Conservation (phyloP, 1,140 invertebrate species). For the Ceratosolen fusciceps region DNA sequence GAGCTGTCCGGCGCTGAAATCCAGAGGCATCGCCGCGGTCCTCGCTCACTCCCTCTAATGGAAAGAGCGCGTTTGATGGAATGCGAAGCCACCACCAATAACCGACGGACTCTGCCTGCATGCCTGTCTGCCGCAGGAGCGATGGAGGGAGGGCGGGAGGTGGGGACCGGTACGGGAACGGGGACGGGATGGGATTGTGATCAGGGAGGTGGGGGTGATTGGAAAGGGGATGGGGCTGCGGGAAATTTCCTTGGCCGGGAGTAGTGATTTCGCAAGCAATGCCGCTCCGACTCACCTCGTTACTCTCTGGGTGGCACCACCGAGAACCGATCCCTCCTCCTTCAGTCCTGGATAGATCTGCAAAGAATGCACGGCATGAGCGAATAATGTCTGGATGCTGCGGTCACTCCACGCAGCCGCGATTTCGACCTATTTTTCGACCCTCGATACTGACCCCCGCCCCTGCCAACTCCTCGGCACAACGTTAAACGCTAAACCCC, state of each 20-base stretch:
- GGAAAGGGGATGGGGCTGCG: too few relatives aligned
- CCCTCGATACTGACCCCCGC: too few relatives aligned
- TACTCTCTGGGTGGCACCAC: slow-evolving; percentile 67
- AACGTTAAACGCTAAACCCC: too few relatives aligned
- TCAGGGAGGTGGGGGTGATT: not conserved
- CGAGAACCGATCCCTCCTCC: slow-evolving; percentile 66
- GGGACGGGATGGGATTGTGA: too few relatives aligned
- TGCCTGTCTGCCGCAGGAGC: too few relatives aligned
- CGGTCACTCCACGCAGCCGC: too few relatives aligned
- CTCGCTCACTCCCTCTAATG: not conserved
- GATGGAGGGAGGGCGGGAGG: too few relatives aligned
- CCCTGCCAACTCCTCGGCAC: not conserved
- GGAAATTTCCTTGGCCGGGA: not conserved
- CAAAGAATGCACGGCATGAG: slow-evolving; percentile 48
- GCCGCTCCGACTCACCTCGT: slow-evolving; percentile 59
- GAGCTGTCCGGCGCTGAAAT: not conserved
- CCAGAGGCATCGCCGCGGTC: not conserved
- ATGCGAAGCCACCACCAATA: not conserved
- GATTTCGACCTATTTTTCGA: too few relatives aligned
- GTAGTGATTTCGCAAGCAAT: too few relatives aligned
- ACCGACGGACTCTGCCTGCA: too few relatives aligned
- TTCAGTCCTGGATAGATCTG: slow-evolving; percentile 68
- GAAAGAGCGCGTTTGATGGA: not conserved
- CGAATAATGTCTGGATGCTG: too few relatives aligned
- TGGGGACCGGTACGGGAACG: too few relatives aligned